Evolutionary conservation across 2,888 invertebrate species (phyloP), one percentile per base, ranked within the genome.

Genomic region (Autographa pulchrina): DNA sequence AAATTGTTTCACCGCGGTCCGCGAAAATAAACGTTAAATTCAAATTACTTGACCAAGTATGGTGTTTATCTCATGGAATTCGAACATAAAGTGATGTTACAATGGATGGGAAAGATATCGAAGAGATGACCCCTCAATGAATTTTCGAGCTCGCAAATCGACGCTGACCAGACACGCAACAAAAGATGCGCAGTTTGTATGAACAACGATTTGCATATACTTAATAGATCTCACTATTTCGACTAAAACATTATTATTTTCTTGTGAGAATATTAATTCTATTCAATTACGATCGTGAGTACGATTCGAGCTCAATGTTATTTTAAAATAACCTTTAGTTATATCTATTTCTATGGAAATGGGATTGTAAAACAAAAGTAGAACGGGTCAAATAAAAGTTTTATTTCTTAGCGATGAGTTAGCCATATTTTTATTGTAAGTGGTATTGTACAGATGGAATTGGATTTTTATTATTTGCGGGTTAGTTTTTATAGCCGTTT

Each of bases 71-170:
- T 90, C 91, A 86, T 92, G 92, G 88, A 91, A 86, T 83, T 87
- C 91, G 78, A 88, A 88, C 82, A 87, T 82, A 77, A 89, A 95
- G 92, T 95, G 94, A 91, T 86, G 85, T 78, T 85, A 89, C 85
- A 89, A 88, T 87, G 86, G 85, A 90, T 91, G 91, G 89, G 92
- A 91, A 91, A 90, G 88, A 89, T 92, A 93, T 93, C 88, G 87
- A 87, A 88, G 85, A 91, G 94, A 93, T 94, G 94, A 94, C 95
- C 94, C 93, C 94, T 91, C 91, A 74, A 89, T 85, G 72, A 80
- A 80, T 80, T 81, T 86, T 80, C 81, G 88, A 88, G 82, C 92
- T 93, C 91, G 95, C 94, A 91, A 95, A 95, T 92, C 87, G 89
- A 92, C 91, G 92, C 88, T 92, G 93, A 91, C 94, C 94, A 91